Evolutionary conservation across 2,113 vertebrate species (phyloP).

Genomic region (Alouatta palliata): DNA sequence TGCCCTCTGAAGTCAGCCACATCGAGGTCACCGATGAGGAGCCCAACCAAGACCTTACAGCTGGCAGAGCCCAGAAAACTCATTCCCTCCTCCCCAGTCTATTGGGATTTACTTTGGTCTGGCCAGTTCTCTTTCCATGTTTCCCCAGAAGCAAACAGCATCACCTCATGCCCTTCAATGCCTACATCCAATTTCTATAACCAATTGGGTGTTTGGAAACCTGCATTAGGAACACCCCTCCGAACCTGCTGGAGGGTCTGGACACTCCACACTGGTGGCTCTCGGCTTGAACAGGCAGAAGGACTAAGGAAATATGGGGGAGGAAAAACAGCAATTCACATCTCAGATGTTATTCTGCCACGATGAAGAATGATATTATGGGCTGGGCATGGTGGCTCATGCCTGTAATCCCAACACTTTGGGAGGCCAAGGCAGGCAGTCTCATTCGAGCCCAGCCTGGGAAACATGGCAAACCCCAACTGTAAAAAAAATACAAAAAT

Average conservation of each 20-base stretch:
- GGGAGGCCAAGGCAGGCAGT: no score
- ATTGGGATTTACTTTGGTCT: accelerated
- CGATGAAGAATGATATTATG: accelerated
- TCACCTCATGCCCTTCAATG: accelerated
- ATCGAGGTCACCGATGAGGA: accelerated
- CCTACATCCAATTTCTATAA: background rate
- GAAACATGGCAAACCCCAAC: no score
- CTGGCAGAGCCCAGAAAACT: background rate
- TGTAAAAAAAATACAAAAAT: no score
- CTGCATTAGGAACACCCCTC: accelerated
- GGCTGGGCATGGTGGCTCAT: background rate
- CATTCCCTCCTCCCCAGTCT: accelerated
- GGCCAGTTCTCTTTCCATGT: no score
- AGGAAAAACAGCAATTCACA: accelerated
- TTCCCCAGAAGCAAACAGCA: background rate
- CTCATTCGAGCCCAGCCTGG: accelerated
- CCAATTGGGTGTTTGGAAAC: accelerated
- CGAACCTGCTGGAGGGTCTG: accelerated
- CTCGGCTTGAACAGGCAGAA: accelerated
- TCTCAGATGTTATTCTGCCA: accelerated
- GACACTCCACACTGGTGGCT: accelerated
- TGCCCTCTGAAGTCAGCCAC: background rate
- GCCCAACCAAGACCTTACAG: accelerated
- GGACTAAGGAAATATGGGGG: accelerated
- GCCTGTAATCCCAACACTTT: no score